phyloP scores from a whole-genome alignment of 2,113 vertebrate species.

The Proterorhinus semilunaris region DNA sequence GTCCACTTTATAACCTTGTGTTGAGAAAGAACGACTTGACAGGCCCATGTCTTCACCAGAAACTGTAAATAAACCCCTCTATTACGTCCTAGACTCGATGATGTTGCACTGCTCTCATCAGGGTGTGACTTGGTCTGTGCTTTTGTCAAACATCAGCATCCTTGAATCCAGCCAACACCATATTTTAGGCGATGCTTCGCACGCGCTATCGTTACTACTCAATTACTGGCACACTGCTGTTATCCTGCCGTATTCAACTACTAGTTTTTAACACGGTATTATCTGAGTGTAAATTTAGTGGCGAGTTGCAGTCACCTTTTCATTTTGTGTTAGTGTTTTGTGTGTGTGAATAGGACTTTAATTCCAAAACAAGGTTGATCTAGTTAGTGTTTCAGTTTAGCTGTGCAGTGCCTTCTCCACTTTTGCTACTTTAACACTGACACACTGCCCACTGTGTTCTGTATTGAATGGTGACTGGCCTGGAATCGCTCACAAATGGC shows the following conservation, averaged over 20 bases:
- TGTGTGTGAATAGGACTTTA: too few relatives aligned
- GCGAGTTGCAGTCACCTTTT: too few relatives aligned
- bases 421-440: not conserved
- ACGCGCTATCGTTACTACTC: not conserved
- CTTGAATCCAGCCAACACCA: not conserved
- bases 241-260: not conserved
- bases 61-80: not conserved
- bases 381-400: too few relatives aligned
- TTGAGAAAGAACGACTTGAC: constrained; percentile 3
- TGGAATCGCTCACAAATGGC: constrained; percentile 38
- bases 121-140: constrained; percentile 56
- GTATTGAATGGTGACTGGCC: constrained; percentile 26
- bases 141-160: not conserved
- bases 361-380: too few relatives aligned
- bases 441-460: not conserved
- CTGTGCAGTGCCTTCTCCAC: not conserved
- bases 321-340: too few relatives aligned
- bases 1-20: not conserved
- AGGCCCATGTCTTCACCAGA: constrained; percentile 11
- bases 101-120: constrained; percentile 14
- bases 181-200: not conserved
- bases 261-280: too few relatives aligned
- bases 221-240: not conserved
- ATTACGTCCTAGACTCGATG: constrained; percentile 15
- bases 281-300: too few relatives aligned